Base-by-base conservation (phyloP, 2,797 vertebrate species). In the Tokudaia muenninki region DNA sequence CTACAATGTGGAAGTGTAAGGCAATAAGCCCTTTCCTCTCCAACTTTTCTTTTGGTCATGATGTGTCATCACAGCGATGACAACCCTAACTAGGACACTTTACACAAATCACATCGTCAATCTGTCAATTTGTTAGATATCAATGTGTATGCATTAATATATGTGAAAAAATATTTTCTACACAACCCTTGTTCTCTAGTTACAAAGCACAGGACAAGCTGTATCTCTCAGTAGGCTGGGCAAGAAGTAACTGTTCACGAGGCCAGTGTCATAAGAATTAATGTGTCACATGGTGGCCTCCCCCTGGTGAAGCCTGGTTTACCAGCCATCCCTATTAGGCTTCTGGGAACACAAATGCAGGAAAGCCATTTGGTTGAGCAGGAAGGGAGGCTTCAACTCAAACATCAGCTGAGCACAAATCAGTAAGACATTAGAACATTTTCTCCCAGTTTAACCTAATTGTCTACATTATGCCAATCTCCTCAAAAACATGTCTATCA, bases 391-490 rank as follows among this genome's bases (percentile, higher is more conserved):
- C 61, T 67, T 90, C 16, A 86, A 70, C 31, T 82, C 82, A 75
- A 75, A 61, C 67, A 61, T 61, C 77, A 84, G 52, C 91, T 44
- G n/a, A 92, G n/a, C 12, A 55, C 37, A n/a, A 78, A 47, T 16
- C 80, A 34, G 90, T 72, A 19, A 90, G 87, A 92, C 12, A n/a
- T 75, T 11, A 94, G 74, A 96, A n/a, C 57, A n/a, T 81, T 86
- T 97, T 65, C 93, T 80, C 59, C 67, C 21, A 37, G 16, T 78
- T 80, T 95, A 92, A 92, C 47, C 70, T 92, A 93, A 92, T 88
- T 91, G 81, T 63, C 88, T 95, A 82, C 93, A 96, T 13, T 50
- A 95, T 50, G 37, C 41, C 80, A 81, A 57, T 65, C 75, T 94
- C 84, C 87, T 21, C 77, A 75, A 89, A 86, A 86, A 92, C 21